Percentiles rank a stretch among this genome's conserved stretches.
Conservation (phyloP, 2,797 vertebrate genomes). For the Chloroceryle amazona region DNA sequence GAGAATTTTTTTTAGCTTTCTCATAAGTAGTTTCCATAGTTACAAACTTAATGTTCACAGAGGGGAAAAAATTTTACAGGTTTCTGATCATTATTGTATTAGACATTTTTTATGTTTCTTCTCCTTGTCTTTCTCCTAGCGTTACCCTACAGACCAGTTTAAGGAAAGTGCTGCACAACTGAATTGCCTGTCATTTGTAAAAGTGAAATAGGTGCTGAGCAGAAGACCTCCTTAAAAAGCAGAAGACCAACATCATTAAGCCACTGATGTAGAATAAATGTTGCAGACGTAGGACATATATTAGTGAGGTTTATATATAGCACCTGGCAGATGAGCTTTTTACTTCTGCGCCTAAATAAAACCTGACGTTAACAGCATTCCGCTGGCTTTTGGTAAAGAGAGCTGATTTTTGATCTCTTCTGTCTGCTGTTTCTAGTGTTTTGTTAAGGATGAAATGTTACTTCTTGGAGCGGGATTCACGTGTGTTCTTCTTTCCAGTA, state of each 20-base stretch:
- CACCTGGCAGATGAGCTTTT: slow-evolving; percentile 12
- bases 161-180: slow-evolving; percentile 21
- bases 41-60: slow-evolving; percentile 52
- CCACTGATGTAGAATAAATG: slow-evolving; percentile 4
- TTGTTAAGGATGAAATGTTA: neutral
- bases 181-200: slow-evolving; percentile 36
- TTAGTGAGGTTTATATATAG: slow-evolving; percentile 30
- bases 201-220: neutral
- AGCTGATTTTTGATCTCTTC: neutral
- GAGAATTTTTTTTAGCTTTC: slow-evolving; percentile 22
- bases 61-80: slow-evolving; percentile 1
- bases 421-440: neutral
- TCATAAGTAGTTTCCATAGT: slow-evolving; percentile 72
- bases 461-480: neutral
- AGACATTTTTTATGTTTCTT: slow-evolving; percentile 28
- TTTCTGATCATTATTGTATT: slow-evolving; percentile 51
- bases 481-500: accelerated
- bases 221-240: slow-evolving; percentile 43
- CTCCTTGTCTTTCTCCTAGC: neutral
- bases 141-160: neutral
- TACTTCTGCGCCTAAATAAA: slow-evolving; percentile 31
- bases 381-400: neutral
- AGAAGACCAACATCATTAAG: slow-evolving; percentile 23
- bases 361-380: neutral
- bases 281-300: neutral